Evolutionary conservation across 2,888 invertebrate genomes (phyloP).

Genomic region (Polyommatus icarus): DNA sequence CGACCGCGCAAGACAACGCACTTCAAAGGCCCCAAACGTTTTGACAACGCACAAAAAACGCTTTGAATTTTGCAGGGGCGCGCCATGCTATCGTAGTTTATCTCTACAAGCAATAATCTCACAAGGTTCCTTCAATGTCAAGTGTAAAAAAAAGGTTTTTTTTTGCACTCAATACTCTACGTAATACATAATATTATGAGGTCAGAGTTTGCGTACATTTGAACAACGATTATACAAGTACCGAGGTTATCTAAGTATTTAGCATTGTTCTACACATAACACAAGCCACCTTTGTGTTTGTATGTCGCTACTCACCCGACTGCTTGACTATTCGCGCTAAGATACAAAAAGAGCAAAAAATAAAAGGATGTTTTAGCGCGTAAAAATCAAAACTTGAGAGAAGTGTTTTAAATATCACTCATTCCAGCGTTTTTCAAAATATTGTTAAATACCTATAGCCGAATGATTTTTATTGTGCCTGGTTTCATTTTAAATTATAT

Average conservation of each 20-base stretch:
- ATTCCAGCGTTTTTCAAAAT: no score
- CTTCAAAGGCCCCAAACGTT: no score
- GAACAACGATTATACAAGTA: background rate
- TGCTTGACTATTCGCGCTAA: background rate
- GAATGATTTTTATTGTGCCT: no score
- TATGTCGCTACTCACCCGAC: background rate
- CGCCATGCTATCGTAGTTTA: no score
- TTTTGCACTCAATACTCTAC: background rate
- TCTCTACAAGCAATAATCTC: background rate
- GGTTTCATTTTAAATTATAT: no score
- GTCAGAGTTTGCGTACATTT: background rate
- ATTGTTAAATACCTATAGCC: no score
- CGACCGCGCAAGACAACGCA: no score
- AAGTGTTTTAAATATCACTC: no score
- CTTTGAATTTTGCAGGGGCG: no score
- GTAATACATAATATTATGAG: background rate
- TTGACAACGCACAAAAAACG: no score
- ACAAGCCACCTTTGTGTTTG: background rate
- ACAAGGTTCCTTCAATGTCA: background rate
- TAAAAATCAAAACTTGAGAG: no score
- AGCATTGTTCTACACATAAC: background rate
- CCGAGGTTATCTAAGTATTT: slow-evolving; percentile 4
- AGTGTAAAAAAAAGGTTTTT: background rate
- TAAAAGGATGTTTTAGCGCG: no score
- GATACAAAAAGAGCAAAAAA: background rate